phyloP scores from a whole-genome alignment of 2,797 vertebrate species.

The Siniperca scherzeri region DNA sequence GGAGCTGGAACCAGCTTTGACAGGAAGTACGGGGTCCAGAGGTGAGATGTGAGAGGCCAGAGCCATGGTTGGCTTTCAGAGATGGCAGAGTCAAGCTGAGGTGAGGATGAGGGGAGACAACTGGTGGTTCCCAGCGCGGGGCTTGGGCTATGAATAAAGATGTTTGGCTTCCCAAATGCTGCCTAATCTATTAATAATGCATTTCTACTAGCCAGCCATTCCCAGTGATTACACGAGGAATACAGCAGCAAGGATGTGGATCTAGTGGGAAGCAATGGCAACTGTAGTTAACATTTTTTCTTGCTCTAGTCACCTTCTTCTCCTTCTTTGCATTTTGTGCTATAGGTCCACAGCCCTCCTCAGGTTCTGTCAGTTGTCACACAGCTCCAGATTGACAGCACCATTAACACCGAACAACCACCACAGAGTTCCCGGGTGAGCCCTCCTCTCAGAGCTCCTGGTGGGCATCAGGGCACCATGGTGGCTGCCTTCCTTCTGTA shows the following conservation, averaged over 20 bases:
- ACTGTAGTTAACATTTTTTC: background rate
- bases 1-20: constrained; percentile 58
- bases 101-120: constrained; percentile 33
- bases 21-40: constrained; percentile 37
- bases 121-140: constrained; percentile 54
- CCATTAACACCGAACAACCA: constrained; percentile 28
- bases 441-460: constrained; percentile 35
- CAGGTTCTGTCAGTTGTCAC: constrained; percentile 12
- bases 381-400: constrained; percentile 20
- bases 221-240: constrained; percentile 59
- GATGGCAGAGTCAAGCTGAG: constrained; percentile 19
- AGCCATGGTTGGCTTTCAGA: background rate
- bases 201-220: constrained; percentile 46
- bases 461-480: constrained; percentile 26
- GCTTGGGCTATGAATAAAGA: constrained; percentile 80
- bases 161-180: constrained; percentile 68
- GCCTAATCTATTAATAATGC: constrained; percentile 78
- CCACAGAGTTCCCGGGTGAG: constrained; percentile 35
- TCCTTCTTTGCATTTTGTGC: background rate
- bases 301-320: background rate
- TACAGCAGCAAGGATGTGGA: constrained; percentile 12
- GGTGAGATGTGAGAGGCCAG: constrained; percentile 31
- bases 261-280: constrained; percentile 7
- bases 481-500: constrained; percentile 10
- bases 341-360: constrained; percentile 9